These are phyloP conservation scores for Lordiphosa clarofinis DNA, from an alignment of 1,140 invertebrate genomes.

Conservation along the genomic window DNA sequence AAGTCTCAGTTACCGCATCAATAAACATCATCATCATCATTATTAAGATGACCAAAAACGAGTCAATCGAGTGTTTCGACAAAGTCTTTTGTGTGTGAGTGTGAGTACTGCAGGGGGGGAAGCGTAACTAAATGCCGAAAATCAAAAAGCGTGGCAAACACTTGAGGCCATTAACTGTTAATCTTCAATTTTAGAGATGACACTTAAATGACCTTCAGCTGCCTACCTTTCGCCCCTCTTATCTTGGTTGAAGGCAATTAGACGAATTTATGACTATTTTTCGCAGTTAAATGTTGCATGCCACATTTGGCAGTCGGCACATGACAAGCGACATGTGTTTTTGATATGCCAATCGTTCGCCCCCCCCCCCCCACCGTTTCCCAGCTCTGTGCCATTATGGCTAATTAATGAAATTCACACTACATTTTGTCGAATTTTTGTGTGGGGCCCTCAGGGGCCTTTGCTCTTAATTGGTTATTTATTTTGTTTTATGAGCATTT, in stretches of 20 bases:
- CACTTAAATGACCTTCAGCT: conserved; percentile 40
- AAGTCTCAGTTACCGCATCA: conserved; percentile 61
- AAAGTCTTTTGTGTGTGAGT: background rate
- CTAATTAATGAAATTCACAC: conserved; percentile 74
- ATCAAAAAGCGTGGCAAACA: conserved; percentile 69
- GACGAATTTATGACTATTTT: conserved; percentile 52
- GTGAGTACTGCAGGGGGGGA: too few species aligned
- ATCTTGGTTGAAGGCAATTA: conserved; percentile 47
- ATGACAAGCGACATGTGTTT: conserved; percentile 72
- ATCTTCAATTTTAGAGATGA: conserved; percentile 35
- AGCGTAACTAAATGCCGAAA: conserved; percentile 52
- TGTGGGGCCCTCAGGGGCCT: conserved; percentile 2
- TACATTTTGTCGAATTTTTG: conserved; percentile 51
- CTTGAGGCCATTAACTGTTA: conserved; percentile 68
- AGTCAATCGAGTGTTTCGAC: conserved; percentile 55
- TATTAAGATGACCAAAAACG: conserved; percentile 36
- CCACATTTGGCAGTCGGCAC: conserved; percentile 61
- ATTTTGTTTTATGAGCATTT: conserved; percentile 62
- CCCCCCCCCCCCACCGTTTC: conserved; percentile 22
- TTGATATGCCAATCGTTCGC: conserved; percentile 59
- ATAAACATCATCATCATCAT: conserved; percentile 42
- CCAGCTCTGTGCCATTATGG: conserved; percentile 42
- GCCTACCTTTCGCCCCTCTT: conserved; percentile 38
- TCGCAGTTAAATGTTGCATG: conserved; percentile 75
- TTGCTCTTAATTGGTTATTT: conserved; percentile 65